Base-by-base conservation (phyloP, 2,888 invertebrate genomes). In the Parnassius apollo region DNA sequence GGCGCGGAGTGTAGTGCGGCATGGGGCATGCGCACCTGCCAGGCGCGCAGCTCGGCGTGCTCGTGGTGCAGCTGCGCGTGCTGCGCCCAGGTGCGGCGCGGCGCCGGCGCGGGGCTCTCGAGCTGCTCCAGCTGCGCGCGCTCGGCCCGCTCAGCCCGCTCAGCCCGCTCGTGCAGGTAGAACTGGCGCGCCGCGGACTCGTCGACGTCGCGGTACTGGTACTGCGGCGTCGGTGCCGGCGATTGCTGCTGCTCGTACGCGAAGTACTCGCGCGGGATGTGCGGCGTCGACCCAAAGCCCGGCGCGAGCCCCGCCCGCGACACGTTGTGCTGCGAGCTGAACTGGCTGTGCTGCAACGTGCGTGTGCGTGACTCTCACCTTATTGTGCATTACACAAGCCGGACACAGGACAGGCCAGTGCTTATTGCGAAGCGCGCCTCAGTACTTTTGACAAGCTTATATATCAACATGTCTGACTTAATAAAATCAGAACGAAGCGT, bases 161-260 rank as follows among this genome's bases (percentile, higher is more conserved):
- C 84, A 66, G 86, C 86, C 73, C 82, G 84, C 77, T 96, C 96
- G 80, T 96, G 96, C 73, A 96, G 89, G 86, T 95, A 96, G 86
- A 96, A 96, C 83, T 96, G 95, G 66, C 93, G 92, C 66, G 82
- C 73, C 66, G 82, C 73, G 72, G 72, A 77, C 61, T 79, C 81
- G 64, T 72, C 75, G 60, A 85, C 85, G 59, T 87, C 72, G 73
- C 59, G 71, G 62, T 69, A 68, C 55, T 66, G 49, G 13, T 8
- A 12, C 49, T 46, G 46, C 46, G 35, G 35, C 35, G 35, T 4
- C 3, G 35, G 35, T 35, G 3, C 4, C 7, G 35, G 35, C 7
- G 3, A 0, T 1, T 11, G 12, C 4, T 46, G 46, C 2, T 49
- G 69, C 61, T 70, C 69, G 60, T 71, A 70, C 57, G 68, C 76